A percentile compares a stretch with the other conserved stretches of the same genome.
Conservation (phyloP, 2,888 invertebrate species). For the Tinea trinotella region DNA sequence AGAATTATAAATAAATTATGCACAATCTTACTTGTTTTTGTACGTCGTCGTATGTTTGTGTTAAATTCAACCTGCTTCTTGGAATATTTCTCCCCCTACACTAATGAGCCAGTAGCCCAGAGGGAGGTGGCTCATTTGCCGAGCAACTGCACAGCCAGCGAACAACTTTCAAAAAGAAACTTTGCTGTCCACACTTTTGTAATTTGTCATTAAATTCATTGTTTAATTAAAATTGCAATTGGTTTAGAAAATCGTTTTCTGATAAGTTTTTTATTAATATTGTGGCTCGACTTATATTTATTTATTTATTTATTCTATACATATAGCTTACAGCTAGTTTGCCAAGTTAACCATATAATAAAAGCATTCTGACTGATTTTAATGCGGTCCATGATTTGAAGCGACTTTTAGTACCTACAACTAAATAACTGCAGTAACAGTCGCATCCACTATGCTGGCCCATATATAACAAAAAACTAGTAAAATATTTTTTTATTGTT, state of each 20-base stretch:
- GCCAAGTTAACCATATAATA: too few relatives aligned
- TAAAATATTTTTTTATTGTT: too few relatives aligned
- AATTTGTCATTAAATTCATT: conserved; percentile 48
- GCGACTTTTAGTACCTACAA: too few relatives aligned
- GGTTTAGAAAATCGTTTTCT: neutral
- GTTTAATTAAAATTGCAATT: conserved; percentile 30
- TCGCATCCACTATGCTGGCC: too few relatives aligned
- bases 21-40: neutral
- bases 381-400: too few relatives aligned
- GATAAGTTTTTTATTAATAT: too few relatives aligned
- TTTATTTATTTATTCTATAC: too few relatives aligned
- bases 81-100: conserved; percentile 35
- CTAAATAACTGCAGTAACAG: too few relatives aligned
- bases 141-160: conserved; percentile 41
- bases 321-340: too few relatives aligned
- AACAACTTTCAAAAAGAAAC: conserved; percentile 38
- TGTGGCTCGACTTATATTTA: too few relatives aligned
- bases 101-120: conserved; percentile 49
- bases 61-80: conserved; percentile 17
- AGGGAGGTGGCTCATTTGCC: conserved; percentile 56
- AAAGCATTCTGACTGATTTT: too few relatives aligned
- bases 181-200: conserved; percentile 36
- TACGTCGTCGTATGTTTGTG: conserved; percentile 5
- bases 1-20: neutral
- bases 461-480: too few relatives aligned